Evolutionary conservation across 2,113 vertebrate genomes (phyloP).

Genomic region (Abramis brama): DNA sequence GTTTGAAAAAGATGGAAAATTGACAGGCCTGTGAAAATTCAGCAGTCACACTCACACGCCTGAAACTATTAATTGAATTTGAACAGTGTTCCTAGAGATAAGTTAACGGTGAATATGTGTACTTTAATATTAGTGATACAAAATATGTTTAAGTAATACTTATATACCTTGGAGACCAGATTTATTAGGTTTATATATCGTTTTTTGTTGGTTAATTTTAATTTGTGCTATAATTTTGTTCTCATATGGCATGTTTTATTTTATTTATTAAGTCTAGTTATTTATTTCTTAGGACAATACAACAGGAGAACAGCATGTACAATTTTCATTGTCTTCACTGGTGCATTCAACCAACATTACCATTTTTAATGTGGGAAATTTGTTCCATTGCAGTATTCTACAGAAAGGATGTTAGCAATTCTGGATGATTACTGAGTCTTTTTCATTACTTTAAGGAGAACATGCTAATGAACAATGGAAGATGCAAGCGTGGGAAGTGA

Average conservation of each 20-base stretch:
- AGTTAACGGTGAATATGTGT: no score
- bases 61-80: no score
- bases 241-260: background rate
- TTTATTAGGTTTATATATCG: background rate
- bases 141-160: background rate
- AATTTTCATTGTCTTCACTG: background rate
- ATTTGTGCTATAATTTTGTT: background rate
- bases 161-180: background rate
- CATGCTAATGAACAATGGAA: background rate
- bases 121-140: no score
- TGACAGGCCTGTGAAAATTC: no score
- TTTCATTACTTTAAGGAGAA: background rate
- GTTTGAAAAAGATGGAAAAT: no score
- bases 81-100: no score
- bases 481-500: background rate
- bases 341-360: background rate
- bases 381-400: background rate
- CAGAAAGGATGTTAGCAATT: no score
- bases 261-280: background rate
- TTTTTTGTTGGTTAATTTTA: background rate
- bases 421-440: background rate
- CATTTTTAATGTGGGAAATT: background rate
- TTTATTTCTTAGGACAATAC: background rate
- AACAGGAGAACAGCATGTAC: background rate
- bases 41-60: no score